Evolutionary conservation across 2,888 invertebrate genomes (phyloP).

Genomic region (Pheosia gnoma): DNA sequence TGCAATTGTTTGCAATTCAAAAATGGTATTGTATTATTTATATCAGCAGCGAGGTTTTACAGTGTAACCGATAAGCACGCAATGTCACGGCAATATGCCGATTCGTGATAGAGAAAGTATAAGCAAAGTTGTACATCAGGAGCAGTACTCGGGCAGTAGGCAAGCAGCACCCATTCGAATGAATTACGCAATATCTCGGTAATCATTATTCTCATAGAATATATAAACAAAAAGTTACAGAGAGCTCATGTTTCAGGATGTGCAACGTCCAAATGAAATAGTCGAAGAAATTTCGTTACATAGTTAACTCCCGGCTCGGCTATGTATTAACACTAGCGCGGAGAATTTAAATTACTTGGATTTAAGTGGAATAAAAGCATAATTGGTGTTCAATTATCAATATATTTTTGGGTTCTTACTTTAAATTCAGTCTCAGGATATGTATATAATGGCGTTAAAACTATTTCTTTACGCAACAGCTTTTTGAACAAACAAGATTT

Average conservation of each 20-base stretch:
- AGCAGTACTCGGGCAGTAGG: background rate
- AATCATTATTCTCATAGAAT: background rate
- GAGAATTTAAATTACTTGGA: background rate
- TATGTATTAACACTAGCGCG: background rate
- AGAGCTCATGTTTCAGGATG: background rate
- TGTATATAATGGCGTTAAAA: too few species aligned
- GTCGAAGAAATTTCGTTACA: slow-evolving; percentile 5
- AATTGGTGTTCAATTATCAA: too few species aligned
- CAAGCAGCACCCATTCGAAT: background rate
- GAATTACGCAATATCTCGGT: slow-evolving; percentile 1
- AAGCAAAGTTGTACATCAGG: slow-evolving; percentile 20
- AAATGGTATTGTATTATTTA: slow-evolving; percentile 34
- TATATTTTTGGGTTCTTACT: too few species aligned
- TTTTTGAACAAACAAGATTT: background rate
- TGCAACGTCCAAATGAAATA: background rate
- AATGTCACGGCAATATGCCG: slow-evolving; percentile 48
- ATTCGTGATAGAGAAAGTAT: slow-evolving; percentile 54
- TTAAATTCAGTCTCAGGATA: too few species aligned
- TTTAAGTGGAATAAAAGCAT: too few species aligned
- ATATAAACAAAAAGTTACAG: background rate
- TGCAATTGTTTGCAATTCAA: slow-evolving; percentile 33
- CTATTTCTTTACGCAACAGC: background rate
- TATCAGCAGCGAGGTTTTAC: slow-evolving; percentile 25
- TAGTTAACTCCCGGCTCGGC: background rate
- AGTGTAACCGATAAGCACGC: slow-evolving; percentile 43